Evolutionary conservation across 2,797 vertebrate species (phyloP), one percentile per base, ranked within the genome.

Genomic region (Neomorphus geoffroyi): DNA sequence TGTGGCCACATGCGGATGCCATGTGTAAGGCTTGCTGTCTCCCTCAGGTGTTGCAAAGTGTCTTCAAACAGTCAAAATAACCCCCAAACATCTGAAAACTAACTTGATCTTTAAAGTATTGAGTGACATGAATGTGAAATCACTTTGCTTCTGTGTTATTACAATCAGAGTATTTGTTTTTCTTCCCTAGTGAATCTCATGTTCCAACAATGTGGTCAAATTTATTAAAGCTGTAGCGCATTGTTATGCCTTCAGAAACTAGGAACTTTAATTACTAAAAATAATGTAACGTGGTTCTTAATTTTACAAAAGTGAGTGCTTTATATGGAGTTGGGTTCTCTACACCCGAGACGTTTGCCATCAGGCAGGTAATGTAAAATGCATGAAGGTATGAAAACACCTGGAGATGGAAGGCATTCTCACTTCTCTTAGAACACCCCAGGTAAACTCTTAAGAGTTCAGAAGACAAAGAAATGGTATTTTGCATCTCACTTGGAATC

Each of bases 111-210:
- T 86, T 75, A 30, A 90, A 53, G 37, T 78, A 51, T 26, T 37
- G 69, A 88, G n/a, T 57, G 74, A 66, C 27, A 17, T 35, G 33
- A 87, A 91, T 87, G 33, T 53, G 60, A 86, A 88, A 53, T 89
- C 32, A 22, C 32, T 93, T 91, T 64, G 18, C 37, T 92, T 80
- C 41, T 87, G 54, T 27, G 3, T 71, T 94, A 50, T 5, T 93
- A 64, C 50, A 74, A 18, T 91, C 61, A 19, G 33, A 48, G 24
- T 65, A 67, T 57, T 95, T 84, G n/a, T 61, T 95, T 90, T 90
- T 48, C 51, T 84, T 67, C 30, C 75, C 18, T 45, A 50, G 46
- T 73, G 57, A 82, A 67, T 85, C 51, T 61, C 17, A 6, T 14
- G 11, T 93, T 95, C 67, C 73, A 74, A 12, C 19, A 64, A 4